A percentile compares a stretch with the other conserved stretches of the same genome.
Evolutionary conservation across 2,888 invertebrate genomes (phyloP).

Genomic region (Parasteatoda lunata): DNA sequence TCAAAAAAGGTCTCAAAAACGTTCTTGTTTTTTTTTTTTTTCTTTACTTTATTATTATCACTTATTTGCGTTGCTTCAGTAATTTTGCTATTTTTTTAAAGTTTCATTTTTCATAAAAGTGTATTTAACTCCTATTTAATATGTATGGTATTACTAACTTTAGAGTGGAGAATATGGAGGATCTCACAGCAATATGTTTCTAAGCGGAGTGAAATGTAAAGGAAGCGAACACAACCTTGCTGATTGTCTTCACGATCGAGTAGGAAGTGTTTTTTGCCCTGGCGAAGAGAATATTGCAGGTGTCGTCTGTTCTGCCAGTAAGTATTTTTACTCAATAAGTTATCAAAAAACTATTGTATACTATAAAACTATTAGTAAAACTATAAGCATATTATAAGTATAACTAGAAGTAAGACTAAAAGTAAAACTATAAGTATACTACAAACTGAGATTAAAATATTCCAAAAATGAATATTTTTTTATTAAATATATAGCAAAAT

Average conservation of each 20-base stretch:
- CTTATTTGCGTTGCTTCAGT: too few species aligned
- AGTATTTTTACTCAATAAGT: slow-evolving; percentile 67
- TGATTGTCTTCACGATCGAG: slow-evolving; percentile 80
- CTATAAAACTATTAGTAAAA: too few species aligned
- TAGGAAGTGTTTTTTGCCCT: slow-evolving; percentile 77
- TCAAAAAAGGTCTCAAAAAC: too few species aligned
- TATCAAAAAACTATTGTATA: too few species aligned
- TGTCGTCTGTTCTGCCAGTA: slow-evolving; percentile 82
- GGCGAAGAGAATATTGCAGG: slow-evolving; percentile 82
- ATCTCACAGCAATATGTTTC: slow-evolving; percentile 75
- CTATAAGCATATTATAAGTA: too few species aligned
- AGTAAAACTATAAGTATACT: too few species aligned
- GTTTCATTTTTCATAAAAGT: not conserved
- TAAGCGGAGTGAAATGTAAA: slow-evolving; percentile 85
- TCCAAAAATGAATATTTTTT: too few species aligned
- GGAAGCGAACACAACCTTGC: slow-evolving; percentile 85
- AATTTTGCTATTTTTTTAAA: not conserved
- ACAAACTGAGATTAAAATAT: too few species aligned
- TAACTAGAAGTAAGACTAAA: too few species aligned
- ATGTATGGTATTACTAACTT: not conserved
- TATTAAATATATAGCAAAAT: too few species aligned
- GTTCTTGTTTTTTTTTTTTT: too few species aligned
- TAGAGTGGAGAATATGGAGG: slow-evolving; percentile 70
- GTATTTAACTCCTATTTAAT: not conserved
- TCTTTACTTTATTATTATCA: too few species aligned